Conservation (phyloP, 1,140 invertebrate species). For the Anthonomus grandis region DNA sequence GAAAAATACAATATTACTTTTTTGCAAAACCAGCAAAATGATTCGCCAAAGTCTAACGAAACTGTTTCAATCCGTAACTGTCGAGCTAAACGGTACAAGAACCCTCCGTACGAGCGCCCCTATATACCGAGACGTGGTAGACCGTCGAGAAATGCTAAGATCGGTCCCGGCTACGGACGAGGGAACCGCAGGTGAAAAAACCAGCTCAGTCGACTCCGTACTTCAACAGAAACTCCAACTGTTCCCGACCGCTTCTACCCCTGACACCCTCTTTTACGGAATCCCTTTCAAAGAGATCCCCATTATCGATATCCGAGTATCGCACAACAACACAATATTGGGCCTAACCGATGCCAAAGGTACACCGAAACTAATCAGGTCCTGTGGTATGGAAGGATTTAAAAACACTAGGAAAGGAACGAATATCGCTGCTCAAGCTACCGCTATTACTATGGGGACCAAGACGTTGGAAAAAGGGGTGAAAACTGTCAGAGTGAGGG, state of each 20-base stretch:
- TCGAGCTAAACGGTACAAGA: conserved; percentile 2
- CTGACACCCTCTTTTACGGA: conserved; percentile 72
- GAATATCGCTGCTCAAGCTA: conserved; percentile 92
- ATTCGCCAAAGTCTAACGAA: too few relatives aligned
- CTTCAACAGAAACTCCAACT: conserved; percentile 53
- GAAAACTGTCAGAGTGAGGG: conserved; percentile 68
- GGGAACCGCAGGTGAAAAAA: conserved; percentile 65
- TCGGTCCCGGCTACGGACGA: conserved; percentile 59
- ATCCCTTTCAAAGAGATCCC: conserved; percentile 75
- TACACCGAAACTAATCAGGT: conserved; percentile 57
- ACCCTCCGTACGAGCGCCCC: conserved; percentile 24
- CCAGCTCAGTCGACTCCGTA: conserved; percentile 57
- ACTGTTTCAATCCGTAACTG: too few relatives aligned
- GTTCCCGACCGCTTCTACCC: conserved; percentile 72
- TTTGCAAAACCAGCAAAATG: too few relatives aligned
- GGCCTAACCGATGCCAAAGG: conserved; percentile 67
- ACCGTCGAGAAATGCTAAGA: conserved; percentile 56
- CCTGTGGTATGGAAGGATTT: conserved; percentile 89
- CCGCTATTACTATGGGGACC: conserved; percentile 71
- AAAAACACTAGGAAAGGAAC: conserved; percentile 94
- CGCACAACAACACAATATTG: conserved; percentile 86
- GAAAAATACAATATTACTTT: too few relatives aligned
- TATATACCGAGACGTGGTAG: conserved; percentile 52
- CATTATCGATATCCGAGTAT: conserved; percentile 75
- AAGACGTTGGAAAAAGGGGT: conserved; percentile 69